phyloP scores from a whole-genome alignment of 1,140 invertebrate genomes.

The Aphaenogaster ashmeadi region DNA sequence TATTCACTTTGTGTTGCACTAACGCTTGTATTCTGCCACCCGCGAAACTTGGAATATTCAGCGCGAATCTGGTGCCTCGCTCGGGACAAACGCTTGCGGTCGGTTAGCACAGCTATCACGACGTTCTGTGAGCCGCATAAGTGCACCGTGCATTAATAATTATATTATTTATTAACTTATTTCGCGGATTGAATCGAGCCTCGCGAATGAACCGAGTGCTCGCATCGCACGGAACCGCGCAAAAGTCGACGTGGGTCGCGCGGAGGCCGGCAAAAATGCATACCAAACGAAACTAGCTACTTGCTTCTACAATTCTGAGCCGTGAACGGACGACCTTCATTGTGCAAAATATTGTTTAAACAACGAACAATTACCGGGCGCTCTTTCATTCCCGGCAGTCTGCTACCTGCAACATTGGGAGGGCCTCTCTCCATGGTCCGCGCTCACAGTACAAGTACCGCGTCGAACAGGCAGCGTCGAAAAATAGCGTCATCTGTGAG shows the following conservation, averaged over 20 bases:
- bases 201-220: conserved; percentile 4
- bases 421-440: conserved; percentile 74
- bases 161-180: conserved; percentile 58
- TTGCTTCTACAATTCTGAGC: conserved; percentile 2
- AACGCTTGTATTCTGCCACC: conserved; percentile 49
- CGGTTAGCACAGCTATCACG: conserved; percentile 40
- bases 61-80: neutral
- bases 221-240: conserved; percentile 33
- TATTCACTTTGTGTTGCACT: conserved; percentile 40
- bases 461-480: neutral
- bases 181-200: conserved; percentile 44
- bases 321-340: neutral
- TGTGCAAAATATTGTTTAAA: conserved; percentile 47
- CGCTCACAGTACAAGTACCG: conserved; percentile 61
- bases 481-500: conserved; percentile 25
- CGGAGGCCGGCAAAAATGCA: neutral
- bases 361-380: conserved; percentile 44
- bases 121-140: conserved; percentile 34
- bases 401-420: conserved; percentile 64
- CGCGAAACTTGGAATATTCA: conserved; percentile 49
- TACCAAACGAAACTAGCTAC: conserved; percentile 16
- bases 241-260: neutral
- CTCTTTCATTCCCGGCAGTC: conserved; percentile 50
- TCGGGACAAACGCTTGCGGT: neutral
- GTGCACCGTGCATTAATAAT: conserved; percentile 1